Base-by-base conservation (phyloP, 2,888 invertebrate genomes). In the Artemia sinica region DNA sequence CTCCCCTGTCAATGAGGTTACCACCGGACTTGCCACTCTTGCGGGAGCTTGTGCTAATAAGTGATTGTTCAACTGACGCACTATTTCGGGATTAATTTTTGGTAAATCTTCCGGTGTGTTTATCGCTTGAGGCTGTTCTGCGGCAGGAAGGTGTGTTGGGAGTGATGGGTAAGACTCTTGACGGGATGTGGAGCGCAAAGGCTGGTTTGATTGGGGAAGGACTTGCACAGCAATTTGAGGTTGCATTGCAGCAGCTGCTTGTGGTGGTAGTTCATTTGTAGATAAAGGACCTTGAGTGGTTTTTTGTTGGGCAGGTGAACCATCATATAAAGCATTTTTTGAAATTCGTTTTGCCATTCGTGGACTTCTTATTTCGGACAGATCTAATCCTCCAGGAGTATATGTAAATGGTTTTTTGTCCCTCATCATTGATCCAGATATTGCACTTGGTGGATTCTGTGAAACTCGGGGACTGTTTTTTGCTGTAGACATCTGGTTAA, bases 361-460 rank as follows among this genome's bases (percentile, higher is more conserved):
- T 11, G 92, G 92, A 69, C 91, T 91, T 72, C 85, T 84, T 71
- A 93, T 91, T 79, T 93, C 91, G 11, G 91, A 90, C 68, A 93
- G 81, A 78, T 93, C 91, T 71, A 93, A 82, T 72, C 93, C 93
- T 18, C 93, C 92, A 1, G 93, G 93, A 18, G 92, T 91, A 78
- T 94, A 94, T n/a, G 93, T 93, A 77, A 94, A 94, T 12, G 93
- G 93, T 76, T 93, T 93, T 79, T 93, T 94, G 79, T 93, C 93
- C 79, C 92, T 92, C 75, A 89, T 90, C 86, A 91, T 86, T 50
- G 92, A 91, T 78, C 91, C 90, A 77, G 91, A 91, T 70, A 93
- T 88, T 74, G 91, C 90, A 72, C 88, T 86, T 72, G 93, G 93
- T 65, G 91, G 90, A 76, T 52, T 69, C 18, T 58, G 65, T 14